These are phyloP conservation scores for Brachypteracias leptosomus DNA, from an alignment of 2,113 vertebrate genomes.

Conservation along the genomic window DNA sequence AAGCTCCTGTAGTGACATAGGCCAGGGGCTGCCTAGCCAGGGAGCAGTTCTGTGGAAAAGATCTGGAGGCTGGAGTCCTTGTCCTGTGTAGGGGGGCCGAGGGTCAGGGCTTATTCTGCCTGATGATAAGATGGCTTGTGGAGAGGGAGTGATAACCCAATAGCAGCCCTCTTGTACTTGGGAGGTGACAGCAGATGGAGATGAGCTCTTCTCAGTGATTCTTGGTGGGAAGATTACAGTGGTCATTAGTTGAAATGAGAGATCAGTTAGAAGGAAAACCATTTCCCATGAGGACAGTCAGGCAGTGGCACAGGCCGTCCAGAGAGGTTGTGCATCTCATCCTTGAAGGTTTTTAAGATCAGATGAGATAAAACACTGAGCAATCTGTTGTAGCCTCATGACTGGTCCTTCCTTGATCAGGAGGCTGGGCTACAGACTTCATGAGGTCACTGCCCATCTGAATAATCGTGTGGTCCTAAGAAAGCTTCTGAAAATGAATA, in stretches of 20 bases:
- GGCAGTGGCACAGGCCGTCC: background rate
- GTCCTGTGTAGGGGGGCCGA: background rate
- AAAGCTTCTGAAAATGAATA: background rate
- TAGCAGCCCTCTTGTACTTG: background rate
- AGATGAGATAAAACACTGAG: background rate
- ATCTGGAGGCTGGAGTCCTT: background rate
- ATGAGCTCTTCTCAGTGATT: background rate
- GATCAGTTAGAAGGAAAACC: background rate
- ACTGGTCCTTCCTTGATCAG: background rate
- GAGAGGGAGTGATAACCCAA: accelerated
- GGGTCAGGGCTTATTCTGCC: background rate
- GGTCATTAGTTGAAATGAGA: background rate
- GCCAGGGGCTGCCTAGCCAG: background rate
- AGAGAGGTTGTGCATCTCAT: background rate
- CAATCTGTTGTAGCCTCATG: background rate
- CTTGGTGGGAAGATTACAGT: background rate
- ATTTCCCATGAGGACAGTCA: background rate
- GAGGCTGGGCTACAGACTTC: background rate
- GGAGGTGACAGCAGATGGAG: background rate
- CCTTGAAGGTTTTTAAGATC: background rate
- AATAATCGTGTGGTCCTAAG: background rate
- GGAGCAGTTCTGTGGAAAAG: background rate
- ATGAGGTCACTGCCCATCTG: background rate
- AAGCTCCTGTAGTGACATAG: background rate
- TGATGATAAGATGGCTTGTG: background rate